Evolutionary conservation across 37 sponge, comb jelly and placozoan genomes (phyloP), one percentile per base, ranked within the genome.

Genomic region (Beroe forskalii): DNA sequence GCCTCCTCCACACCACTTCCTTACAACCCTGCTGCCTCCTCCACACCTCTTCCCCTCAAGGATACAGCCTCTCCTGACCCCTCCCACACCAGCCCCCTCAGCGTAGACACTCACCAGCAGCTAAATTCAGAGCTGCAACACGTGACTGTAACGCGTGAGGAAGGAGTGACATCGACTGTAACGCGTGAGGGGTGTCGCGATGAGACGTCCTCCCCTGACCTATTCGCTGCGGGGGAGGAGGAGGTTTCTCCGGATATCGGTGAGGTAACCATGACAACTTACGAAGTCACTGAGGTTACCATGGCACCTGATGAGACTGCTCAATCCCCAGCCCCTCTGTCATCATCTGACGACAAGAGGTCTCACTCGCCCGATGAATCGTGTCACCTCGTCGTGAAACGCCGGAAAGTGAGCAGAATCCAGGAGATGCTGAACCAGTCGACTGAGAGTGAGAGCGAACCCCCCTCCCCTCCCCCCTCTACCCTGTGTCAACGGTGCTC

Each of bases 361-460:
- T 1, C 25, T n/a, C 86, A 44, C 48, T 80, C 86, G 20, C 86
- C 86, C 28, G 86, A 80, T n/a, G 86, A 80, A 6, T 27, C 31
- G 66, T 6, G 17, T 27, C 28, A 41, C 25, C 9, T 80, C n/a
- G 86, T 80, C 6, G 40, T 80, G 40, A 80, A 80, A 37, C 37
- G 86, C 9, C 44, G 86, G 40, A 40, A n/a, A 25, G 55, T 43
- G 28, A 44, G 27, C 35, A 32, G 86, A 42, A 17, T 44, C 27
- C 55, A 41, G 44, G 48, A 44, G 38, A 1, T 14, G 2, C 32
- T 69, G 38, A 80, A 80, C 4, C 66, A 64, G 27, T 30, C 25
- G 20, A 22, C 4, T 64, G 86, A 80, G 44, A 22, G 22, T 24
- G n/a, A 37, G 4, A 80, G 55, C 20, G 55, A 44, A 14, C 27